Percentiles rank a stretch among this genome's conserved stretches.
Evolutionary conservation across 2,113 vertebrate species (phyloP).

Genomic region (Pitta sordida): DNA sequence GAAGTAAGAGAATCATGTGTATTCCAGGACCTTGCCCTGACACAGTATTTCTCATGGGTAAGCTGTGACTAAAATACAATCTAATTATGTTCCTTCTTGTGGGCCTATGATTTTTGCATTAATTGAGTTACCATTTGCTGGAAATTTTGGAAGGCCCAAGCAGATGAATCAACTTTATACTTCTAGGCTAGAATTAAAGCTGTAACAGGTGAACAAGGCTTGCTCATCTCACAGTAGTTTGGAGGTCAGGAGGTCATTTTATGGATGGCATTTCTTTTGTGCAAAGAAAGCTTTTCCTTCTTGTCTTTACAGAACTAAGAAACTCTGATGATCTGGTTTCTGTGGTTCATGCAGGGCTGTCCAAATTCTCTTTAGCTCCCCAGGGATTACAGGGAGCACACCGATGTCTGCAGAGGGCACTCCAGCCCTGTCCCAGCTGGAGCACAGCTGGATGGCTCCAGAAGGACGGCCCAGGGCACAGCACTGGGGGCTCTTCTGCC

Average conservation of each 20-base stretch:
- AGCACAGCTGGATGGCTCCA: not conserved
- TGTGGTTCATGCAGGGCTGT: not conserved
- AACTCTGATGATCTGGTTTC: not conserved
- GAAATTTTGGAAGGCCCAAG: not conserved
- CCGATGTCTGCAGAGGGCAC: not conserved
- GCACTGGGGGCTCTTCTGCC: not conserved
- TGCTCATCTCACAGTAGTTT: not conserved
- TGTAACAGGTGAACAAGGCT: not conserved
- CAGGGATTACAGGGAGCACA: accelerated
- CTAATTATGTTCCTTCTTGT: not conserved
- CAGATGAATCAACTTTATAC: not conserved
- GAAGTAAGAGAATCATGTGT: not conserved
- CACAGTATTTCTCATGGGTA: not conserved
- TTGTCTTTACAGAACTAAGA: not conserved
- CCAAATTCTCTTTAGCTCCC: not conserved
- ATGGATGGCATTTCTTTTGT: not conserved
- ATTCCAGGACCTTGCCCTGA: not conserved
- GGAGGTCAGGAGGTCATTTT: not conserved
- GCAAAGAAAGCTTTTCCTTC: not conserved
- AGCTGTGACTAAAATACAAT: not conserved
- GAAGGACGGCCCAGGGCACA: accelerated
- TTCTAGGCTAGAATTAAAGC: not conserved
- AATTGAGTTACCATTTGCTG: not conserved
- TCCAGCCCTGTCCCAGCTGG: not conserved
- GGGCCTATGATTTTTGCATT: not conserved